Conservation (phyloP, 1,140 invertebrate species). For the Orchestia grillus region DNA sequence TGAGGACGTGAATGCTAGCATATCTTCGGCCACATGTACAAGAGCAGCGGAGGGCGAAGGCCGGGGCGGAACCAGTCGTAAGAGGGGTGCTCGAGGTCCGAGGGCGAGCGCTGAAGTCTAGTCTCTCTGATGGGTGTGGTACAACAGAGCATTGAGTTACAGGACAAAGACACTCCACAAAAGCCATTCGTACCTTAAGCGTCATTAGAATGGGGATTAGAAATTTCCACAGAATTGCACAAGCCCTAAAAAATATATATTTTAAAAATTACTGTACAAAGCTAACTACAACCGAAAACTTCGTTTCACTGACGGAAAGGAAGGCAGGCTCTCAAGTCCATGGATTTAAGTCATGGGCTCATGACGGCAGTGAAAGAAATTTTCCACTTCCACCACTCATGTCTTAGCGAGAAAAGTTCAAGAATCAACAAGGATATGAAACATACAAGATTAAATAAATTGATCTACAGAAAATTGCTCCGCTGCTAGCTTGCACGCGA, state of each 20-base stretch:
- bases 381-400: too few relatives aligned
- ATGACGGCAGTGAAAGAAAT: too few relatives aligned
- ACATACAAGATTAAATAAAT: neutral
- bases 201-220: neutral
- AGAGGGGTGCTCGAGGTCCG: neutral
- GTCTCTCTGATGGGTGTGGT: constrained; percentile 32
- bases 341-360: too few relatives aligned
- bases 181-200: neutral
- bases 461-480: neutral
- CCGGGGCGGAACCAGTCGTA: neutral
- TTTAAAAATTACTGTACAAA: neutral
- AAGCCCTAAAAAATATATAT: neutral
- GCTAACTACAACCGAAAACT: neutral
- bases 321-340: too few relatives aligned
- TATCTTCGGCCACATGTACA: neutral
- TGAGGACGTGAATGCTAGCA: neutral
- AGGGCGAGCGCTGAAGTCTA: neutral
- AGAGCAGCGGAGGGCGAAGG: neutral
- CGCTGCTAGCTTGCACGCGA: neutral
- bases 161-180: neutral
- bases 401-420: neutral
- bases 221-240: neutral
- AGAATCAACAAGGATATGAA: neutral
- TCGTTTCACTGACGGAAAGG: too few relatives aligned
- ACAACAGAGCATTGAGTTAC: constrained; percentile 24